Base-by-base conservation (phyloP, 2,888 invertebrate genomes). In the Cyaniris semiargus region DNA sequence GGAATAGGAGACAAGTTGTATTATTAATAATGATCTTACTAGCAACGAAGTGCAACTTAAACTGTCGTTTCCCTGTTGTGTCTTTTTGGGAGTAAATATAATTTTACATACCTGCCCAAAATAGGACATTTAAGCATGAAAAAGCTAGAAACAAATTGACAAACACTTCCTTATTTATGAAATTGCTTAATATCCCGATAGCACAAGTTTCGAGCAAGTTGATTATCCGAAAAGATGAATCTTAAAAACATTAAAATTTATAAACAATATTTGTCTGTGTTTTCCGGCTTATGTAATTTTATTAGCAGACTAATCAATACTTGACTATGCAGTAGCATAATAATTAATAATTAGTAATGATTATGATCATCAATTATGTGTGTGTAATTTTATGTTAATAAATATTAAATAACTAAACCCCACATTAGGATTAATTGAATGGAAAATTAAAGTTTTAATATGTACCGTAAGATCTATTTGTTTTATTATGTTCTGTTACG, bases 311-410 rank as follows among this genome's bases (percentile, higher is more conserved):
- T 71, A 8, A 18, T 70, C 34, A 70, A 34, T 70, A n/a, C 7
- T 23, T 60, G 10, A 58, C 21, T 60, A 66, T 27, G 66, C 27
- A 66, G 66, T 15, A 27, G 18, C 66, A 27, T 60, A 23, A 27
- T 27, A 66, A 66, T 66, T 23, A 66, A 66, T 27, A 66, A 66
- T n/a, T 23, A 58, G 2, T 60, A 66, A 66, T 66, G 18, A 66
- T 66, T 66, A 31, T 6, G 6, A 15, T 66, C 66, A 66, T 66
- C 66, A 66, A 66, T 66, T 18, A 66, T 31, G 66, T 66, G 66
- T 31, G 31, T 66, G 15, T 66, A 66, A 66, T 66, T 66, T 66
- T 66, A 66, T 66, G 66, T 27, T 27, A 66, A 27, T 66, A 66
- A 27, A 15, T 31, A 23, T 44, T 44, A 27, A 27, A 44, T 66